Conservation (phyloP, 2,797 vertebrate species). For the Spinus pinus region DNA sequence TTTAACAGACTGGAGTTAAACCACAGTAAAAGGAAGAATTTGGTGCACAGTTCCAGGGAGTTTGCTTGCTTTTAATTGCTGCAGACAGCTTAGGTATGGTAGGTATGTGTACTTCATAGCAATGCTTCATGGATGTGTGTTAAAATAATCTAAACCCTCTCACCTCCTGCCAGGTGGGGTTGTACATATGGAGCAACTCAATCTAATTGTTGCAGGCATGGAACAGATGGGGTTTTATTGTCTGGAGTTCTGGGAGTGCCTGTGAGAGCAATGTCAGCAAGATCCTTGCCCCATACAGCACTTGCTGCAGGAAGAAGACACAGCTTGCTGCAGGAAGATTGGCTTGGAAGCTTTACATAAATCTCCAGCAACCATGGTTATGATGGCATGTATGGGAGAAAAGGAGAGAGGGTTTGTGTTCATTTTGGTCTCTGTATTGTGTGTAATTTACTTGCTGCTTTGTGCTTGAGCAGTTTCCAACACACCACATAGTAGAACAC, state of each 20-base stretch:
- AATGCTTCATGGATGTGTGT: not conserved
- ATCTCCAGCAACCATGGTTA: not conserved
- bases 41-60: not conserved
- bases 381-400: not conserved
- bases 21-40: not conserved
- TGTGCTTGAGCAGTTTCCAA: not conserved
- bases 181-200: not conserved
- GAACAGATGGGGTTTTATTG: conserved; percentile 53
- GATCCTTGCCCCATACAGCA: conserved; percentile 18
- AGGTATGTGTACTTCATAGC: not conserved
- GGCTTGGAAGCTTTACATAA: not conserved
- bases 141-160: conserved; percentile 7
- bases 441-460: not conserved
- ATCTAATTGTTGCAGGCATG: conserved; percentile 4
- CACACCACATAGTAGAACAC: not conserved
- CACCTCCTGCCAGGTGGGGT: conserved; percentile 10
- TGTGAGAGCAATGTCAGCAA: conserved; percentile 9
- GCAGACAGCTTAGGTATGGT: not conserved
- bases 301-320: not conserved
- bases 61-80: conserved; percentile 29
- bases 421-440: not conserved
- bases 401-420: not conserved
- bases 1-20: conserved; percentile 13
- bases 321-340: not conserved
- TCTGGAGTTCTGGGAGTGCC: not conserved